These are phyloP conservation scores for Pogonophryne albipinna DNA, from an alignment of 2,797 vertebrate species.

Conservation along the genomic window DNA sequence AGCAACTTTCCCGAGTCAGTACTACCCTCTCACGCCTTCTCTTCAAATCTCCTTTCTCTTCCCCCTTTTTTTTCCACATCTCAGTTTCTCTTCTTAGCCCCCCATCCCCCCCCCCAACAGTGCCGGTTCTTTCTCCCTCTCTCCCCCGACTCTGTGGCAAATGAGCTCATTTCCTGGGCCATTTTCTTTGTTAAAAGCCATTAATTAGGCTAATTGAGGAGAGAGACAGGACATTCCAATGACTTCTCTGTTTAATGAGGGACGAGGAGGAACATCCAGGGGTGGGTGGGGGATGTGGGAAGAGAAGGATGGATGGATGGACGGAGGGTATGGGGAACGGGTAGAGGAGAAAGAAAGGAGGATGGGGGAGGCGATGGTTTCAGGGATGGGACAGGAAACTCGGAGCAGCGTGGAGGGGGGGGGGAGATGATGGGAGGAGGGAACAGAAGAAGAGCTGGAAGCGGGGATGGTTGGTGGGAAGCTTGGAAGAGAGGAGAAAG, in stretches of 20 bases:
- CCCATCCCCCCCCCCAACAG: neutral
- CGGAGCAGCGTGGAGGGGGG: neutral
- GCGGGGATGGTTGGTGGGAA: neutral
- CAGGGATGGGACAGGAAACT: conserved; percentile 32
- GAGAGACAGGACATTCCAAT: conserved; percentile 76
- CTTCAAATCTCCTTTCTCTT: neutral
- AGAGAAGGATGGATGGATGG: conserved; percentile 2
- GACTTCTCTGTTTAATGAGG: conserved; percentile 74
- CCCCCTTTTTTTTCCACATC: neutral
- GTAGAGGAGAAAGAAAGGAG: neutral
- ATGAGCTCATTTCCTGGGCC: conserved; percentile 72
- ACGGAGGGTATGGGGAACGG: conserved; percentile 11
- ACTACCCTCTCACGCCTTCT: neutral
- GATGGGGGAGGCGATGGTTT: conserved; percentile 2
- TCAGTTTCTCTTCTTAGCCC: neutral
- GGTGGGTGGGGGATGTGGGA: neutral
- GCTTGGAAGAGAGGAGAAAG: neutral
- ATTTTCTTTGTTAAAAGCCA: conserved; percentile 78
- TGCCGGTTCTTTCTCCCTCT: neutral
- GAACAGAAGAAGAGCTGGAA: conserved; percentile 1
- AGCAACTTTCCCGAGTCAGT: neutral
- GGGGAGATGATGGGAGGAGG: neutral
- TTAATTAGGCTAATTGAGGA: conserved; percentile 85
- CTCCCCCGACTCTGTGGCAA: conserved; percentile 41
- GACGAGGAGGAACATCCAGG: conserved; percentile 28